These are phyloP conservation scores for Cheilosia soror DNA, from an alignment of 2,888 invertebrate genomes.

Conservation along the genomic window DNA sequence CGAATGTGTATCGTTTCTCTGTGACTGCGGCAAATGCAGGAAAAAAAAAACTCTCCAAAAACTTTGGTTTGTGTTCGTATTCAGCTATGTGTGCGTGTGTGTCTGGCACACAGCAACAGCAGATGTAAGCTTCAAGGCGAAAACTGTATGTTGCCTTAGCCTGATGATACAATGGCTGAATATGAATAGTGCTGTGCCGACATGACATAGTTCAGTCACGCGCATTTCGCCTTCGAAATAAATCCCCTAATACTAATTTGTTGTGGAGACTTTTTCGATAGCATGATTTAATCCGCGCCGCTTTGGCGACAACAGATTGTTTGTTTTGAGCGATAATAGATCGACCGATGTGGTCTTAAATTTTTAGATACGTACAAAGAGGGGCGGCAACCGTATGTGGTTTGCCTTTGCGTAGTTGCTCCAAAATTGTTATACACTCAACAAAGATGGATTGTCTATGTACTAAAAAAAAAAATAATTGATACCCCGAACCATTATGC, in stretches of 20 bases:
- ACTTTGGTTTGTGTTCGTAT: slow-evolving; percentile 24
- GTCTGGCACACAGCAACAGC: slow-evolving; percentile 33
- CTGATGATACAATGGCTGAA: slow-evolving; percentile 58
- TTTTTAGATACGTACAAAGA: not conserved
- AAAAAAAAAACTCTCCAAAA: slow-evolving; percentile 62
- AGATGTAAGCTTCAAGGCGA: slow-evolving; percentile 56
- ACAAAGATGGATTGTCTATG: not conserved
- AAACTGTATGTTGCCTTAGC: slow-evolving; percentile 50
- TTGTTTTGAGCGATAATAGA: slow-evolving; percentile 55
- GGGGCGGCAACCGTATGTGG: slow-evolving; percentile 20
- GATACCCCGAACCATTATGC: slow-evolving; percentile 7
- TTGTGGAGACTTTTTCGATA: slow-evolving; percentile 55
- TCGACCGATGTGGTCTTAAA: slow-evolving; percentile 52
- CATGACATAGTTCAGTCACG: slow-evolving; percentile 54
- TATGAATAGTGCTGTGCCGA: slow-evolving; percentile 14
- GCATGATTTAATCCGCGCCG: slow-evolving; percentile 29
- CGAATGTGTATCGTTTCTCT: not conserved
- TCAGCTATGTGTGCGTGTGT: slow-evolving; percentile 12
- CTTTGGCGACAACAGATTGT: slow-evolving; percentile 27
- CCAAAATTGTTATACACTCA: slow-evolving; percentile 26
- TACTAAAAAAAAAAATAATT: not conserved
- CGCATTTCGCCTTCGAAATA: slow-evolving; percentile 58
- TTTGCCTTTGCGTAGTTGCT: slow-evolving; percentile 22
- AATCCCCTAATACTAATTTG: slow-evolving; percentile 35
- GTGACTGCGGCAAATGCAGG: not conserved